Evolutionary conservation across 2,888 invertebrate genomes (phyloP).

Genomic region (Proisotoma minuta): DNA sequence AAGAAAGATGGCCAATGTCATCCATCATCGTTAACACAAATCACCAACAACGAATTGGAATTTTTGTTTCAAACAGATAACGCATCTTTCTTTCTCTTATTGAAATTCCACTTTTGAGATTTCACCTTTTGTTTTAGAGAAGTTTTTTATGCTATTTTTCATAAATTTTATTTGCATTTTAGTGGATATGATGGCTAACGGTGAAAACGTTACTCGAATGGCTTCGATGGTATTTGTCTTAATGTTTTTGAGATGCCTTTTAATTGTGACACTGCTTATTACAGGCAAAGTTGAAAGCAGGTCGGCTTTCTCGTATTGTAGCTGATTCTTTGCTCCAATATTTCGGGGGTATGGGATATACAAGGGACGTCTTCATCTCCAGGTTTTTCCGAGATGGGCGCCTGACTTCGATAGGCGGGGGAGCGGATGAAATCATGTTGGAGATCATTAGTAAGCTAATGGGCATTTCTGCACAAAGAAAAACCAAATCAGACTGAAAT

Average conservation of each 20-base stretch:
- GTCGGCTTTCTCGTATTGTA: constrained; percentile 53
- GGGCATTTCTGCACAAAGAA: constrained; percentile 38
- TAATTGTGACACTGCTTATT: no score
- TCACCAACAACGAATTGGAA: constrained; percentile 5
- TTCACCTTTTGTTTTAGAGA: no score
- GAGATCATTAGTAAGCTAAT: constrained; percentile 56
- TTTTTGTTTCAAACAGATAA: no score
- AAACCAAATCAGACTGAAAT: no score
- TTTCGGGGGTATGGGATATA: constrained; percentile 59
- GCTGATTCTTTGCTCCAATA: constrained; percentile 56
- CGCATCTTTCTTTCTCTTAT: no score
- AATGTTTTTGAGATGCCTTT: background rate
- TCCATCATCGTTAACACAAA: constrained; percentile 33
- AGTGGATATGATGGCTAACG: constrained; percentile 38
- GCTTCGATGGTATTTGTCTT: constrained; percentile 53
- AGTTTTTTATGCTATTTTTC: no score
- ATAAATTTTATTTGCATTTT: no score
- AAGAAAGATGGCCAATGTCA: constrained; percentile 24
- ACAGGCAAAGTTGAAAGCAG: constrained; percentile 52
- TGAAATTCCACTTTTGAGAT: no score
- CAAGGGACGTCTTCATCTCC: constrained; percentile 52
- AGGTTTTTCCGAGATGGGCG: constrained; percentile 53
- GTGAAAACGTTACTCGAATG: constrained; percentile 54
- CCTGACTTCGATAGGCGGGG: constrained; percentile 56
- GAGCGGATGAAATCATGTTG: constrained; percentile 59